phyloP scores from a whole-genome alignment of 2,113 vertebrate species.

The Egretta garzetta region DNA sequence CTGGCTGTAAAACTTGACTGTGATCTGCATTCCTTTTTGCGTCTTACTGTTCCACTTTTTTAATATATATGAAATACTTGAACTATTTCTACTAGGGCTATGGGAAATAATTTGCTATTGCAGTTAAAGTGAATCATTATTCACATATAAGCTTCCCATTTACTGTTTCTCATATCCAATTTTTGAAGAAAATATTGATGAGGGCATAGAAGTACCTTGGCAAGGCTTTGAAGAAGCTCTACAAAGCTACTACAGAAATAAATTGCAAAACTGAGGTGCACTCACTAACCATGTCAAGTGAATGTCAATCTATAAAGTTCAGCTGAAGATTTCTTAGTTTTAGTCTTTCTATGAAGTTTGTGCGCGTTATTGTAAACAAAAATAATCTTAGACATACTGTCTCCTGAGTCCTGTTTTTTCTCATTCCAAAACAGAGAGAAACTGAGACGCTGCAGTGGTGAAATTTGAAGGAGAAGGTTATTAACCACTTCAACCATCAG shows the following conservation, averaged over 20 bases:
- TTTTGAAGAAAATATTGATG: slow-evolving; percentile 16
- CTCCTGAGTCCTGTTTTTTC: not conserved
- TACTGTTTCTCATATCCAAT: slow-evolving; percentile 5
- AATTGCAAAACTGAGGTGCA: not conserved
- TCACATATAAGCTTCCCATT: not conserved
- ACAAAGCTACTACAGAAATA: not conserved
- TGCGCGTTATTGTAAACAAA: not conserved
- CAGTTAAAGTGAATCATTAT: slow-evolving; percentile 55
- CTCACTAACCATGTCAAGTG: not conserved
- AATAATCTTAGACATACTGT: not conserved
- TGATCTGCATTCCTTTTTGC: slow-evolving; percentile 15
- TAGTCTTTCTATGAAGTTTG: not conserved
- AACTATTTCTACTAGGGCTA: slow-evolving; percentile 18
- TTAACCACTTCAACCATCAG: not conserved
- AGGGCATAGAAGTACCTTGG: not conserved
- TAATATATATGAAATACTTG: not conserved
- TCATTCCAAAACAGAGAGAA: not conserved
- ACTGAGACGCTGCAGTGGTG: not conserved
- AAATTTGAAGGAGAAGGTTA: not conserved
- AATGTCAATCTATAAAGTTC: not conserved
- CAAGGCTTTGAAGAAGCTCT: not conserved
- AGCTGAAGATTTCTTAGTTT: not conserved
- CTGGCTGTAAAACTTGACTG: slow-evolving; percentile 46
- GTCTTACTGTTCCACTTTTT: not conserved
- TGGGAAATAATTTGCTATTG: slow-evolving; percentile 15